phyloP scores from a whole-genome alignment of 1,140 invertebrate species.

The Conus ventricosus region DNA sequence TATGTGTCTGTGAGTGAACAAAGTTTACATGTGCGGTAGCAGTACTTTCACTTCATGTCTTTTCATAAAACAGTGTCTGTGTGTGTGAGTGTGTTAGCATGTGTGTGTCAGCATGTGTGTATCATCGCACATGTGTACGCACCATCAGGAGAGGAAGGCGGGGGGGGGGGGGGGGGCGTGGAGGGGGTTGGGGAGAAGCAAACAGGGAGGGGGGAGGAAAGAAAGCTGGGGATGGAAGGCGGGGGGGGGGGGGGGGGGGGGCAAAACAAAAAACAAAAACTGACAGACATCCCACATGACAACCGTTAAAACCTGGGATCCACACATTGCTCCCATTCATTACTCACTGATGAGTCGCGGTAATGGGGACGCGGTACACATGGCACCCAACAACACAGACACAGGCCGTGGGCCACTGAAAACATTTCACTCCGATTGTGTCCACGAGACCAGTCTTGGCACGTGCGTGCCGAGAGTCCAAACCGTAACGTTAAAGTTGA shows the following conservation, averaged over 20 bases:
- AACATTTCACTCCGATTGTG: not conserved
- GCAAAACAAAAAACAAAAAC: not conserved
- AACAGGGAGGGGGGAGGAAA: too few species aligned
- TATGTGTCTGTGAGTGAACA: too few species aligned
- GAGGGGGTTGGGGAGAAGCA: too few species aligned
- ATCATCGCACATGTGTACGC: not conserved
- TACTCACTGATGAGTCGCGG: not conserved
- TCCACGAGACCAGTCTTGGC: not conserved
- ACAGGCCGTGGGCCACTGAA: conserved; percentile 16
- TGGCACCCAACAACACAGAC: conserved; percentile 18
- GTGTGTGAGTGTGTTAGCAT: not conserved
- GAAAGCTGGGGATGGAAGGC: too few species aligned
- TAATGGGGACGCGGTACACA: not conserved
- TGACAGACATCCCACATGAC: not conserved
- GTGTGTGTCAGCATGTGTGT: not conserved
- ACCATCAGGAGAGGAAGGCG: not conserved
- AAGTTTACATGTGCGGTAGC: too few species aligned
- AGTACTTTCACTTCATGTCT: too few species aligned
- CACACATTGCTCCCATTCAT: not conserved
- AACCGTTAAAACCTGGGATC: too few species aligned
- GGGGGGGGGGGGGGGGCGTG: too few species aligned
- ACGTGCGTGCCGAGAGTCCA: not conserved
- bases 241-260: too few species aligned
- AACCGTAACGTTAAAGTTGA: not conserved
- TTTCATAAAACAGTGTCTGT: too few species aligned